These are phyloP conservation scores for Solenodon paradoxus DNA, from an alignment of 2,113 vertebrate species.

Conservation along the genomic window DNA sequence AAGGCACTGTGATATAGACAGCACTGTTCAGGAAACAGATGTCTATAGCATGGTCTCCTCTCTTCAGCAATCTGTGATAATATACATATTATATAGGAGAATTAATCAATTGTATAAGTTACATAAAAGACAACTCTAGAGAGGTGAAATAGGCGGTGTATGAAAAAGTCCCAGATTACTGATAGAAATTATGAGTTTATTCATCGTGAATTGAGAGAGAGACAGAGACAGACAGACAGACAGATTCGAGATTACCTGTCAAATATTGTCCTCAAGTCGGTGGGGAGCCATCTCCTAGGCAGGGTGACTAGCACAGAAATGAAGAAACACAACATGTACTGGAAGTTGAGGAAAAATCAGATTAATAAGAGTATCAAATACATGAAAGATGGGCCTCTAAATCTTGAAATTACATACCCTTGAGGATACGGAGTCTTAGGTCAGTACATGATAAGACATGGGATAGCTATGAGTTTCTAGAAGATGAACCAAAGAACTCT, in stretches of 20 bases:
- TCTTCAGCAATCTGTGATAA: neutral
- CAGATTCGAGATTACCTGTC: neutral
- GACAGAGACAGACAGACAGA: neutral
- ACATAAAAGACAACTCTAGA: neutral
- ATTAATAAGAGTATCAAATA: neutral
- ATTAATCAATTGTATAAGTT: slow-evolving; percentile 3
- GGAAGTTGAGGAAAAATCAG: neutral
- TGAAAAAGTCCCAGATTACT: neutral
- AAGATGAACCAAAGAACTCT: neutral
- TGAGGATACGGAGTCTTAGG: neutral
- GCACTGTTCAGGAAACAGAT: neutral
- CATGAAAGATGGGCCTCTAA: neutral
- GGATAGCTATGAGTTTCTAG: neutral
- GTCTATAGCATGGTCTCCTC: neutral
- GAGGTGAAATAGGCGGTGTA: neutral
- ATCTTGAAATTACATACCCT: neutral
- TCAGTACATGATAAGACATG: neutral
- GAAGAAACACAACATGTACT: neutral
- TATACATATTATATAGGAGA: neutral
- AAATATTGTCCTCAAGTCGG: neutral
- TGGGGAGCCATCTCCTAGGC: neutral
- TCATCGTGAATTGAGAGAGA: neutral
- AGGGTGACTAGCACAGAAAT: neutral
- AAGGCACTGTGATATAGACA: neutral
- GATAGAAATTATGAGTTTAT: neutral